Conservation (phyloP, 2,113 vertebrate species). For the Gambusia holbrooki region DNA sequence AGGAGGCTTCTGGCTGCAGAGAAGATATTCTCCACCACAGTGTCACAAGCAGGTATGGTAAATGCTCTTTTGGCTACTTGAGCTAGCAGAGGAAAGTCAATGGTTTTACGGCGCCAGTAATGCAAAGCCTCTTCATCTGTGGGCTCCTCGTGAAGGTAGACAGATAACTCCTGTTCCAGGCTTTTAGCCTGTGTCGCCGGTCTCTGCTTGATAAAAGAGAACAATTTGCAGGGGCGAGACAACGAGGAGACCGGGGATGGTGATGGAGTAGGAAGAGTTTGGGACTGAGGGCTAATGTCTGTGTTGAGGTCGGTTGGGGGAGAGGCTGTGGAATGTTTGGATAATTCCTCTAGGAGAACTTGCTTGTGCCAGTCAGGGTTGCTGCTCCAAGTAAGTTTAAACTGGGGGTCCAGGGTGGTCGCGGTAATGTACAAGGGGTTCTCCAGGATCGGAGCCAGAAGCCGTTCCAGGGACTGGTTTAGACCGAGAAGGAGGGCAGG, state of each 20-base stretch:
- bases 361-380: conserved; percentile 82
- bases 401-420: conserved; percentile 83
- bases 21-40: conserved; percentile 78
- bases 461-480: conserved; percentile 75
- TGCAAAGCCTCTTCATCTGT: conserved; percentile 82
- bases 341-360: conserved; percentile 78
- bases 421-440: conserved; percentile 82
- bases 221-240: conserved; percentile 80
- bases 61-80: conserved; percentile 82
- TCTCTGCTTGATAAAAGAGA: conserved; percentile 85
- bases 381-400: conserved; percentile 85
- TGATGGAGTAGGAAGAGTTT: conserved; percentile 59
- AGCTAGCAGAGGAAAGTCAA: conserved; percentile 82
- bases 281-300: conserved; percentile 66
- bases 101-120: conserved; percentile 82
- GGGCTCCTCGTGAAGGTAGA: conserved; percentile 81
- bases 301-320: conserved; percentile 61
- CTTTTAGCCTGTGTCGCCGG: conserved; percentile 81
- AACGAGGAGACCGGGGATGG: conserved; percentile 70
- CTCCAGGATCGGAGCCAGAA: conserved; percentile 76
- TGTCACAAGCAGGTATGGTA: conserved; percentile 79
- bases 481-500: conserved; percentile 71
- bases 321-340: conserved; percentile 72
- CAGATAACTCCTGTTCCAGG: conserved; percentile 80
- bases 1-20: conserved; percentile 63